Evolutionary conservation across 2,113 vertebrate genomes (phyloP).

Genomic region (Petrocephalus microphthalmus): DNA sequence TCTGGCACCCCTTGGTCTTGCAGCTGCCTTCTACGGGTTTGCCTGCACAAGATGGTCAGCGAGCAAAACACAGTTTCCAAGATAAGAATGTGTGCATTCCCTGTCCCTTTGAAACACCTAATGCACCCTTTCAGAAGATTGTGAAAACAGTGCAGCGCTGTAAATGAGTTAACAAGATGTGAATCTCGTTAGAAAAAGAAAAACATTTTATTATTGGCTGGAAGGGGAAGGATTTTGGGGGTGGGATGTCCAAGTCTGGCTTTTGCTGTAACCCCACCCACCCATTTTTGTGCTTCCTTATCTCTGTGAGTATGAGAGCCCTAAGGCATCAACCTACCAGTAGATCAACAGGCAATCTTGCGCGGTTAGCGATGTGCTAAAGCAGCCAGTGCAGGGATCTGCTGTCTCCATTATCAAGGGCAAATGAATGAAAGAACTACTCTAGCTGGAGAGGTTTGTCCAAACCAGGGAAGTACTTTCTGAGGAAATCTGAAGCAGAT

Average conservation of each 20-base stretch:
- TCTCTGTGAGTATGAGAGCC: background rate
- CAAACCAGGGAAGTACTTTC: slow-evolving; percentile 26
- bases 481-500: slow-evolving; percentile 47
- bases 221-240: background rate
- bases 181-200: background rate
- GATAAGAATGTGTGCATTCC: slow-evolving; percentile 40
- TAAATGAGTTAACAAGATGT: slow-evolving; percentile 11
- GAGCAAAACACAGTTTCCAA: slow-evolving; percentile 24
- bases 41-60: slow-evolving; percentile 30
- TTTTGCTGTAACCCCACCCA: background rate
- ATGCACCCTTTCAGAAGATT: slow-evolving; percentile 25
- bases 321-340: background rate
- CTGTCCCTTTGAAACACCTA: slow-evolving; percentile 19
- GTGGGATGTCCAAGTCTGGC: background rate
- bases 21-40: background rate
- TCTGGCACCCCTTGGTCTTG: background rate
- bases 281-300: background rate
- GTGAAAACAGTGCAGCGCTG: slow-evolving; percentile 21
- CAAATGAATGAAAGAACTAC: background rate
- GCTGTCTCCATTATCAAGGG: background rate
- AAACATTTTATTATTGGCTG: slow-evolving; percentile 14
- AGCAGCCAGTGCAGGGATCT: background rate
- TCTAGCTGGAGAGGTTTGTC: background rate
- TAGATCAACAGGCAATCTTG: background rate
- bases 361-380: background rate